Conservation (phyloP, 2,113 vertebrate species). For the Crotophaga sulcirostris region DNA sequence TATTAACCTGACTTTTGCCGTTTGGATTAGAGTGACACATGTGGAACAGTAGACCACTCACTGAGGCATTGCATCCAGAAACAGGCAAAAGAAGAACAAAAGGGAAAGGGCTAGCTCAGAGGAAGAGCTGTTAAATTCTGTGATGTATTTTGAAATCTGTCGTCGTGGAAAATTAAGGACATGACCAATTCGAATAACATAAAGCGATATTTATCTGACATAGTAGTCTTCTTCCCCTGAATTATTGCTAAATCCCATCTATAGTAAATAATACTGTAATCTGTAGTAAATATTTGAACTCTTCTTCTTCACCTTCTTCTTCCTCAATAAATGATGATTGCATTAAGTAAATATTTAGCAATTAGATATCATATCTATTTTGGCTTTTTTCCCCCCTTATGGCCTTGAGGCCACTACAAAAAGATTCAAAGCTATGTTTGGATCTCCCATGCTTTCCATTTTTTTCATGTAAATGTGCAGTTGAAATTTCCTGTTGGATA, state of each 20-base stretch:
- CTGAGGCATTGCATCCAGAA: neutral
- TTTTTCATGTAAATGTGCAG: neutral
- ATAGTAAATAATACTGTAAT: neutral
- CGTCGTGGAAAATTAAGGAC: neutral
- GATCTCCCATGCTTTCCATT: neutral
- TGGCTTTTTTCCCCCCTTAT: neutral
- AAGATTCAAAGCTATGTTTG: neutral
- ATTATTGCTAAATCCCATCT: neutral
- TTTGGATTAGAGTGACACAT: neutral
- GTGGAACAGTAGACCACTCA: neutral
- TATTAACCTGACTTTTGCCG: neutral
- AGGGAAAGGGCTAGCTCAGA: neutral
- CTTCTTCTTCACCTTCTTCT: neutral
- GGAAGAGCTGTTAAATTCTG: neutral
- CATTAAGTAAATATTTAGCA: constrained; percentile 42
- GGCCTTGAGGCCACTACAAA: neutral
- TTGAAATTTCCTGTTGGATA: constrained; percentile 37
- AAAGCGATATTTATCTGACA: neutral
- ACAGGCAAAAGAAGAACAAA: neutral
- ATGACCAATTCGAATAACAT: neutral
- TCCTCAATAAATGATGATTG: constrained; percentile 6
- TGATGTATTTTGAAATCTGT: neutral
- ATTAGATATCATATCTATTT: neutral
- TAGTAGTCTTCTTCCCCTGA: neutral
- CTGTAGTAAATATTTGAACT: constrained; percentile 14